A percentile compares a stretch with the other conserved stretches of the same genome.
Conservation (phyloP, 2,888 invertebrate genomes). For the Drosophila antonietae region DNA sequence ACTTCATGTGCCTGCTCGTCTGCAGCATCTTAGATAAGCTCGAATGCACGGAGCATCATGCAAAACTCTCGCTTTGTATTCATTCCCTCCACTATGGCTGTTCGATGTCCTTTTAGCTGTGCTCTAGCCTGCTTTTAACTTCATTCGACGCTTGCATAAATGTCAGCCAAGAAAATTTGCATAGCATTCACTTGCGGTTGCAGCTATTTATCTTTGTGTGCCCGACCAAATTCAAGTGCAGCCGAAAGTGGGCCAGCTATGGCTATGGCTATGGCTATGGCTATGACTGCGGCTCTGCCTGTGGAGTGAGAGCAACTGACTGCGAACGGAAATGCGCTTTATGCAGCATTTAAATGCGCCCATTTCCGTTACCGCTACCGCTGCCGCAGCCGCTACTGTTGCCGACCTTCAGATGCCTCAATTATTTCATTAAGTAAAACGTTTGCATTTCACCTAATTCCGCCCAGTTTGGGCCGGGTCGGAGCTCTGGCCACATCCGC, state of each 20-base stretch:
- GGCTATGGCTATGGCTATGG: slow-evolving; percentile 14
- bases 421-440: slow-evolving; percentile 80
- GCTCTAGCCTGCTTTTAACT: background rate
- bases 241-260: slow-evolving; percentile 47
- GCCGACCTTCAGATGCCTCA: slow-evolving; percentile 73
- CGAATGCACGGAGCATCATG: slow-evolving; percentile 40
- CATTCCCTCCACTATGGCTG: background rate
- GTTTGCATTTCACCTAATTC: slow-evolving; percentile 80
- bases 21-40: slow-evolving; percentile 42
- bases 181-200: slow-evolving; percentile 56
- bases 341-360: slow-evolving; percentile 69
- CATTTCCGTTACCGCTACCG: slow-evolving; percentile 67
- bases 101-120: slow-evolving; percentile 6
- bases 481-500: slow-evolving; percentile 61
- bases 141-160: slow-evolving; percentile 54
- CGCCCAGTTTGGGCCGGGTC: slow-evolving; percentile 29
- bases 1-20: slow-evolving; percentile 2
- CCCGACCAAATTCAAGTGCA: slow-evolving; percentile 58
- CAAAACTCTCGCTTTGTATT: slow-evolving; percentile 23
- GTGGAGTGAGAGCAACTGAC: slow-evolving; percentile 18
- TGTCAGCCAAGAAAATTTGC: slow-evolving; percentile 67
- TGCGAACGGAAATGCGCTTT: slow-evolving; percentile 71
- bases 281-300: slow-evolving; percentile 12
- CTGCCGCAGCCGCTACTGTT: slow-evolving; percentile 12
- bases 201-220: slow-evolving; percentile 63